phyloP scores from a whole-genome alignment of 2,113 vertebrate genomes.

The Cyprinus carpio region DNA sequence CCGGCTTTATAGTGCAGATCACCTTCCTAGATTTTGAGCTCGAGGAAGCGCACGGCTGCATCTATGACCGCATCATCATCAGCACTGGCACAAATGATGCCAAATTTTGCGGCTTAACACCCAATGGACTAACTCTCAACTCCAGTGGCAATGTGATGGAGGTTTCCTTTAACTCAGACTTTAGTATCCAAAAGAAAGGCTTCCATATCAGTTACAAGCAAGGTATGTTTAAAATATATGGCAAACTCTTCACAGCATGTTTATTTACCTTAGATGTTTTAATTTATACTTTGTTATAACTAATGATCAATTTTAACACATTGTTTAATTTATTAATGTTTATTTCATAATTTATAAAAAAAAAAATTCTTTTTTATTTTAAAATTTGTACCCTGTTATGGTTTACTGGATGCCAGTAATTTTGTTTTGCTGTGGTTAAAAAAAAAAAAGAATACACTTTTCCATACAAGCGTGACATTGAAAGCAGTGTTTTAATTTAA shows the following conservation, averaged over 20 bases:
- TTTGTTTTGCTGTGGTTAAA: not conserved
- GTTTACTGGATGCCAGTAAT: not conserved
- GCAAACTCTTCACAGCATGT: not conserved
- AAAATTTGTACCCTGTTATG: no score
- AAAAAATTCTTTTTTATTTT: not conserved
- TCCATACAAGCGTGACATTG: not conserved
- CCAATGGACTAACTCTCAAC: constrained; percentile 90
- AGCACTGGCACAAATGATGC: constrained; percentile 80
- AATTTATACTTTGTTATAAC: not conserved
- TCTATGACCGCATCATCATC: constrained; percentile 87
- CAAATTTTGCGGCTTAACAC: constrained; percentile 89
- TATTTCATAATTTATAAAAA: not conserved
- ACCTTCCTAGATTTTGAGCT: constrained; percentile 94
- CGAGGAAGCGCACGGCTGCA: constrained; percentile 90
- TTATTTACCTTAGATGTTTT: not conserved
- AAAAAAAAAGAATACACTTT: not conserved
- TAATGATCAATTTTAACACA: not conserved
- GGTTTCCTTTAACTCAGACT: constrained; percentile 90
- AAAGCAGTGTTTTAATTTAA: not conserved
- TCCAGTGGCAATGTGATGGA: constrained; percentile 90
- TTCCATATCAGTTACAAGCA: constrained; percentile 86
- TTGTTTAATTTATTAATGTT: not conserved
- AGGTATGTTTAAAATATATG: constrained; percentile 78
- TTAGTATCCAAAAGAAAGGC: constrained; percentile 95
- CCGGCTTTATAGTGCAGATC: constrained; percentile 90